Evolutionary conservation across 2,113 vertebrate genomes (phyloP), one percentile per base, ranked within the genome.

Genomic region (Jacana jacana): DNA sequence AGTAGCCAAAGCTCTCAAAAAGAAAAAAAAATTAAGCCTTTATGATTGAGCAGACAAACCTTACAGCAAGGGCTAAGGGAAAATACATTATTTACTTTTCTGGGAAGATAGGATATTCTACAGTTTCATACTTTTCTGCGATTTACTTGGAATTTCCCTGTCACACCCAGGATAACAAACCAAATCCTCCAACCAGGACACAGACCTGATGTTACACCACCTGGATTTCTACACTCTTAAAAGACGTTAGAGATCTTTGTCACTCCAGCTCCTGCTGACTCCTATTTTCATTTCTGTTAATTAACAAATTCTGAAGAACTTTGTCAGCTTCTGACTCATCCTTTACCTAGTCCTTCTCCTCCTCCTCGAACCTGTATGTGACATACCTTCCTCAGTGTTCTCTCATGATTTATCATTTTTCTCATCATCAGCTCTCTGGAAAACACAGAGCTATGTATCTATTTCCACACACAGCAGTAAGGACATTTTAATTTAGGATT

Each of bases 221-320:
- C 13, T 30, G 44, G 17, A 60, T 31, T 71, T 58, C 72, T 64
- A 39, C 37, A 16, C 66, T 80, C 60, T 68, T 86, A 37, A 68
- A 77, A 69, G 44, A 42, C 86, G 11, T 23, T 19, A 11, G 14
- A 66, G 44, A 72, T 55, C 57, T 79, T 28, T 76, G 69, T 69
- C 17, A 4, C 48, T 87, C 49, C 51, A 64, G 44, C 66, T 76
- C 49, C 48, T 68, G 77, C 57, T 93, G 80, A 93, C 83, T 94
- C 44, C 19, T 46, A 76, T 76, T 96, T 77, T 92, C 58, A 58
- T 10, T 91, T 81, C 71, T 71, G 60, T 20, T 96, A 68, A 71
- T 51, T 75, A 84, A 9, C 46, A 55, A 54, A 93, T 93, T 96
- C 91, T 89, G 77, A 95, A 93, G 94, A 96, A 93, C 31, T 81